These are phyloP conservation scores for Cheilosia variabilis DNA, from an alignment of 2,888 invertebrate genomes.

Conservation along the genomic window DNA sequence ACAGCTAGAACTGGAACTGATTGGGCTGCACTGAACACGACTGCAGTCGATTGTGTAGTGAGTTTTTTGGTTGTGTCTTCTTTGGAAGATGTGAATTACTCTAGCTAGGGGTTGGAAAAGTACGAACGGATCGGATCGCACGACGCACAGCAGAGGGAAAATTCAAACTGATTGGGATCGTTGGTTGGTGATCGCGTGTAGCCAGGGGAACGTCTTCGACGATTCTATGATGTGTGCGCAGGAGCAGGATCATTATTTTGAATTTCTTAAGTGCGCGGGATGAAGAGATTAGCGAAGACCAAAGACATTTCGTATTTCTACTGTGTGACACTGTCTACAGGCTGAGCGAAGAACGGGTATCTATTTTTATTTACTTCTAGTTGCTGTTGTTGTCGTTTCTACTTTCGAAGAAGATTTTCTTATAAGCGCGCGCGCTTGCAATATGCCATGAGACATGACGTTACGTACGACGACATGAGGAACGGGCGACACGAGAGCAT, in stretches of 20 bases:
- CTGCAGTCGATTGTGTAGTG: conserved; percentile 16
- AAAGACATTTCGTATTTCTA: conserved; percentile 47
- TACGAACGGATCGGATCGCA: background rate
- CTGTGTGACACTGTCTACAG: conserved; percentile 51
- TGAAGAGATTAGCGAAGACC: conserved; percentile 53
- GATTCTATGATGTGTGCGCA: conserved; percentile 57
- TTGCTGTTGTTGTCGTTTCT: conserved; percentile 15
- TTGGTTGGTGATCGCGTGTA: conserved; percentile 28
- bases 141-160: conserved; percentile 25
- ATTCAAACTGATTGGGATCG: conserved; percentile 46
- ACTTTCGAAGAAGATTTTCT: conserved; percentile 39
- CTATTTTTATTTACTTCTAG: conserved; percentile 54
- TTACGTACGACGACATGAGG: conserved; percentile 41
- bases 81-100: background rate
- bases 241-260: conserved; percentile 71
- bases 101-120: conserved; percentile 11
- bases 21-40: conserved; percentile 7
- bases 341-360: conserved; percentile 44
- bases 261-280: conserved; percentile 52
- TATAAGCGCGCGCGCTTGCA: conserved; percentile 45
- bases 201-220: conserved; percentile 22
- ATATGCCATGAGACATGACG: conserved; percentile 12
- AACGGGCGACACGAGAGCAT: conserved; percentile 46
- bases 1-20: background rate
- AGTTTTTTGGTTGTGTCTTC: background rate